Evolutionary conservation across 2,797 vertebrate genomes (phyloP).

Genomic region (Propithecus deckenii): DNA sequence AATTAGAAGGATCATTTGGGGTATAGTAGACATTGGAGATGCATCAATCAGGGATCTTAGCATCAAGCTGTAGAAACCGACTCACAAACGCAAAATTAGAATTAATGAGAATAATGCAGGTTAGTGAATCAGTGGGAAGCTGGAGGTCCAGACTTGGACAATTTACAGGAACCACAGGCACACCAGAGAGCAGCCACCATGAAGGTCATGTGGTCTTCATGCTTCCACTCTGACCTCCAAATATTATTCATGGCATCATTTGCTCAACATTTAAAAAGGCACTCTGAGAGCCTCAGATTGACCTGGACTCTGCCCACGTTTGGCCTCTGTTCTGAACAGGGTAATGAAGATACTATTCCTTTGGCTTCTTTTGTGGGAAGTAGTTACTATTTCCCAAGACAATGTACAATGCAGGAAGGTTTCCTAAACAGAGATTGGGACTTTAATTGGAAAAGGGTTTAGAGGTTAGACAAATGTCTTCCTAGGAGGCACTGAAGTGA

Average conservation of each 20-base stretch:
- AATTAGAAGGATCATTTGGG: background rate
- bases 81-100: background rate
- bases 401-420: background rate
- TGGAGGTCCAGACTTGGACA: background rate
- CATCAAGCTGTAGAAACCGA: background rate
- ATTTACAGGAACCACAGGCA: background rate
- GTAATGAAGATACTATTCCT: background rate
- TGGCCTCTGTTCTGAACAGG: background rate
- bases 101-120: background rate
- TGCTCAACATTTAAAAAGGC: background rate
- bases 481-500: background rate
- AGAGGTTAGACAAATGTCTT: background rate
- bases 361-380: background rate
- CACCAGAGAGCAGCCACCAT: rapidly evolving
- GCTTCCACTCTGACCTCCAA: background rate
- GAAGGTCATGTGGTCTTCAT: background rate
- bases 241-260: background rate
- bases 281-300: background rate
- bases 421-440: background rate
- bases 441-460: background rate
- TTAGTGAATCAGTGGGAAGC: background rate
- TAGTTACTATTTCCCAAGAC: background rate
- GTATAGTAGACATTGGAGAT: background rate
- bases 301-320: background rate
- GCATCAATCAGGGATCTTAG: background rate